Evolutionary conservation across 2,113 vertebrate genomes (phyloP).

Genomic region (Panthera uncia): DNA sequence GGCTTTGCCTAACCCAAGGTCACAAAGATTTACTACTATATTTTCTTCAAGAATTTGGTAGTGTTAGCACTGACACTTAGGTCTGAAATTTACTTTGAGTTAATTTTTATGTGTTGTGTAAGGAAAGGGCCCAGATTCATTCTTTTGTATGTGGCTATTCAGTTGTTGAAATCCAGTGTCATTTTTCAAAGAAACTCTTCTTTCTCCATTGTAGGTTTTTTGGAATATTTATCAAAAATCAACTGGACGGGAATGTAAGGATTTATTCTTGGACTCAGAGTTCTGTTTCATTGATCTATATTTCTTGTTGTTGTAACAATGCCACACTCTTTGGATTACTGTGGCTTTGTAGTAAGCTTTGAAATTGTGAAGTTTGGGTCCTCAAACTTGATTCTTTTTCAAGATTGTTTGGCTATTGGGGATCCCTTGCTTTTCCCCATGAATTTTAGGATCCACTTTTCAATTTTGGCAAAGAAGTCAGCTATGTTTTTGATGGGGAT

Average conservation of each 20-base stretch:
- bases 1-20: not conserved
- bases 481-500: not conserved
- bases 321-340: not conserved
- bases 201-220: not conserved
- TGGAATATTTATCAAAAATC: not conserved
- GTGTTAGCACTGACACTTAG: not conserved
- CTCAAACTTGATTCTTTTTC: not conserved
- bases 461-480: not conserved
- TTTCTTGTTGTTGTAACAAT: not conserved
- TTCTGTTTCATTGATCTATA: not conserved
- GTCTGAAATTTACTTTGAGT: not conserved
- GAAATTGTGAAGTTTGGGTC: not conserved
- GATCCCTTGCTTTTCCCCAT: not conserved
- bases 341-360: not conserved
- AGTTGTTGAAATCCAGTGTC: not conserved
- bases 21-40: not conserved
- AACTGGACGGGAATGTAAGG: not conserved
- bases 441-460: not conserved
- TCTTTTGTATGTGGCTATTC: not conserved
- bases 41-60: constrained; percentile 8
- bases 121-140: not conserved
- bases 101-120: not conserved
- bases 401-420: not conserved
- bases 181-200: not conserved
- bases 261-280: not conserved